A percentile compares a stretch with the other conserved stretches of the same genome.
Conservation (phyloP, 2,797 vertebrate species). For the Micropoecilia bifurca region DNA sequence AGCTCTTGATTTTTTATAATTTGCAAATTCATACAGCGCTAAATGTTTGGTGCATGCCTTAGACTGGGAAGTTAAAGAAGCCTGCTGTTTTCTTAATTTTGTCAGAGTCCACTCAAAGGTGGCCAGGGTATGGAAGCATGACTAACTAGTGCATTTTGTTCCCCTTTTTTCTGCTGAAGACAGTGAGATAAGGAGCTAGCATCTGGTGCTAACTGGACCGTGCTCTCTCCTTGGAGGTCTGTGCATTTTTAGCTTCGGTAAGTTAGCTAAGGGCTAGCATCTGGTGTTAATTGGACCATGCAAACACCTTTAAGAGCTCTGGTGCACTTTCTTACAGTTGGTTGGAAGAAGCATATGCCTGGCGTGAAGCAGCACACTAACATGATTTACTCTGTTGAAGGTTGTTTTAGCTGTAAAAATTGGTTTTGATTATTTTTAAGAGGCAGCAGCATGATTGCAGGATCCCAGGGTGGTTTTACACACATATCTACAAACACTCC, state of each 20-base stretch:
- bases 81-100: slow-evolving; percentile 8
- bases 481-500: not conserved
- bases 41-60: not conserved
- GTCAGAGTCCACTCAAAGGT: slow-evolving; percentile 41
- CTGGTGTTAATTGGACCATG: slow-evolving; percentile 82
- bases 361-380: slow-evolving; percentile 59
- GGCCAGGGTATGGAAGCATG: slow-evolving; percentile 61
- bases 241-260: slow-evolving; percentile 65
- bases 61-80: not conserved
- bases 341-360: slow-evolving; percentile 75
- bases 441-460: slow-evolving; percentile 11
- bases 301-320: slow-evolving; percentile 82
- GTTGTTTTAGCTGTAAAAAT: slow-evolving; percentile 33
- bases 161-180: slow-evolving; percentile 71
- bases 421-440: slow-evolving; percentile 25
- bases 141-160: slow-evolving; percentile 70
- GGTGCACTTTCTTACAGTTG: slow-evolving; percentile 80
- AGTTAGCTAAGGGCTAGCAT: slow-evolving; percentile 81
- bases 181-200: slow-evolving; percentile 74
- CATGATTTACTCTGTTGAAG: slow-evolving; percentile 40
- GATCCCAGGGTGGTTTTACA: not conserved
- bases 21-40: not conserved
- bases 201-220: slow-evolving; percentile 86
- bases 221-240: slow-evolving; percentile 79
- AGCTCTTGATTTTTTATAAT: not conserved